phyloP scores from a whole-genome alignment of 2,888 invertebrate species.

The Trichacis sp. region DNA sequence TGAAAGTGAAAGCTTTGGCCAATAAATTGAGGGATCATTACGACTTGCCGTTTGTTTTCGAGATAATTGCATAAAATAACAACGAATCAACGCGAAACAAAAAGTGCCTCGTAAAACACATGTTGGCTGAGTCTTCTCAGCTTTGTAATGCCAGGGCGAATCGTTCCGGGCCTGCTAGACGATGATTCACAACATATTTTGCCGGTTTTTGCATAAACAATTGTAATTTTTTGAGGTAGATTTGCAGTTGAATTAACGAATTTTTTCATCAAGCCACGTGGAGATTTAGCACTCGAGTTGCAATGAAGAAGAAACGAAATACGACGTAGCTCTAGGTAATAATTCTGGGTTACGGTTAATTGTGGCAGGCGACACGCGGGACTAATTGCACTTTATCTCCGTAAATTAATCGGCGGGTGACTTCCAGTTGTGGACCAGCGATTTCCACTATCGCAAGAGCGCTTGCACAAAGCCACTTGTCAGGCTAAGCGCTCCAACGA shows the following conservation, averaged over 20 bases:
- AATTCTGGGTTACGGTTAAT: conserved; percentile 50
- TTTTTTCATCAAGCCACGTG: neutral
- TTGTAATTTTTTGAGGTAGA: conserved; percentile 6
- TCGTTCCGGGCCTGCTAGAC: neutral
- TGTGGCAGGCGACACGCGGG: conserved; percentile 55
- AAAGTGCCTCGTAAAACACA: conserved; percentile 3
- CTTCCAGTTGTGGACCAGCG: conserved; percentile 48
- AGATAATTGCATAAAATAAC: conserved; percentile 1
- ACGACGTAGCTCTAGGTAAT: too few relatives aligned
- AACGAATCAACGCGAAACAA: neutral
- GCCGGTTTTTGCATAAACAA: conserved; percentile 1
- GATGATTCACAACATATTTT: neutral
- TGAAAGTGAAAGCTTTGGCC: conserved; percentile 18
- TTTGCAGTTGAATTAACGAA: conserved; percentile 6
- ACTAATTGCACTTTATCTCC: conserved; percentile 62
- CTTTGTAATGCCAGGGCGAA: neutral
- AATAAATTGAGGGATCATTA: neutral
- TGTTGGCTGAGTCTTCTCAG: too few relatives aligned
- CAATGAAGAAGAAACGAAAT: too few relatives aligned
- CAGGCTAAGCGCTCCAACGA: conserved; percentile 48
- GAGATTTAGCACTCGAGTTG: neutral
- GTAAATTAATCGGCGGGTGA: conserved; percentile 58
- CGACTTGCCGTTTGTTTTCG: conserved; percentile 3
- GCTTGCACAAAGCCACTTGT: conserved; percentile 48
- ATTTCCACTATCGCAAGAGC: conserved; percentile 47